Evolutionary conservation across 2,888 invertebrate genomes (phyloP), one percentile per base, ranked within the genome.

Genomic region (Eurois occulta): DNA sequence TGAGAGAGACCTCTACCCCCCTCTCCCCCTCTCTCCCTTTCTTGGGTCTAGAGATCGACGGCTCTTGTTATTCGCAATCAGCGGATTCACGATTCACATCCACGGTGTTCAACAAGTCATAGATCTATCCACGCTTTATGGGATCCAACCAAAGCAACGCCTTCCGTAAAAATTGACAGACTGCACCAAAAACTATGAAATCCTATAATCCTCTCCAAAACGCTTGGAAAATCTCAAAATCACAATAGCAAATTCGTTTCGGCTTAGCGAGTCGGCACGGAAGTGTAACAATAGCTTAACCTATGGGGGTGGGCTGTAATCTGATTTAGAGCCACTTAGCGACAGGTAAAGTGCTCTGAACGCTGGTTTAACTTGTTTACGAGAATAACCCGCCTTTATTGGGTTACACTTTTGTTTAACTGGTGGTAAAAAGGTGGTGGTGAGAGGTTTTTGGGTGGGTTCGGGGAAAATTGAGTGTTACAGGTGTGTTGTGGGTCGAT

Each of bases 331-430:
- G 93, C 91, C 92, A 92, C 93, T 93, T 93, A 93, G 90, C 91
- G 92, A 91, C 95, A 95, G 94, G 95, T 95, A 94, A 82, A 95
- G 94, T 94, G 94, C 92, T 94, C 93, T 91, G 90, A 91, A 92
- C 92, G 93, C 90, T 86, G 91, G 91, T 92, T 90, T 89, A 89
- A 92, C 92, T 90, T 90, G 90, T 91, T 91, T 86, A 85, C 86
- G 81, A 87, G 78, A 86, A 80, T 84, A 84, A 85, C 75, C 69
- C 73, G 77, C 77, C 76, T 68, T 90, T 86, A 89, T 85, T 86
- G 80, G 72, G 69, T 76, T 86, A 77, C 60, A 72, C 78, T 79
- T 77, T 69, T 80, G 80, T 81, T 77, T 70, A 77, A 81, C 48
- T 80, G 72, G 38, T 72, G 58, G 66, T 75, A 72, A 75, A 84